Percentiles rank a stretch among this genome's conserved stretches.
phyloP scores from a whole-genome alignment of 2,797 vertebrate genomes.

The Crax fasciolata region DNA sequence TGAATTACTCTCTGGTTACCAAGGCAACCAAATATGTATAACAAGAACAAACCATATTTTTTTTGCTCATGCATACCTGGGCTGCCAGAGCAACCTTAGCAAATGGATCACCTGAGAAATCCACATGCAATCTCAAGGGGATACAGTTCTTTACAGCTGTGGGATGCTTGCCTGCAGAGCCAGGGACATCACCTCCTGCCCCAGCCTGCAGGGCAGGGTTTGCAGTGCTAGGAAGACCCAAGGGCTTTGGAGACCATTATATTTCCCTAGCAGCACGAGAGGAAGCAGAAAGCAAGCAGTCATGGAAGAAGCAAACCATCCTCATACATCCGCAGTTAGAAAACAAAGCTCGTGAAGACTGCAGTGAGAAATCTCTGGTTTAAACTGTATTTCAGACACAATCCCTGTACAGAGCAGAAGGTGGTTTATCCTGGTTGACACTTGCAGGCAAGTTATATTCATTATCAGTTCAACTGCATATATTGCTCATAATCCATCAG shows the following conservation, averaged over 20 bases:
- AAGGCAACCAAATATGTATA: conserved; percentile 37
- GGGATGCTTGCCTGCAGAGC: not conserved
- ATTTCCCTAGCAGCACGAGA: not conserved
- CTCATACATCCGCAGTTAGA: not conserved
- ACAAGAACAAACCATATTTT: not conserved
- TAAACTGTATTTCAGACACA: not conserved
- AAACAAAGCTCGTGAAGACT: not conserved
- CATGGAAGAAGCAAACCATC: not conserved
- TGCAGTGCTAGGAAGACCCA: not conserved
- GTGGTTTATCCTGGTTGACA: not conserved
- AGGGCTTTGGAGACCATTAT: not conserved
- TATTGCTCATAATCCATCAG: not conserved
- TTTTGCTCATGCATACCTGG: not conserved
- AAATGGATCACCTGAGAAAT: not conserved
- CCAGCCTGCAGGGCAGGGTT: not conserved
- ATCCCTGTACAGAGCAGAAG: not conserved
- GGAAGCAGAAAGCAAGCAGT: not conserved
- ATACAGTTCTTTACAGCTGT: not conserved
- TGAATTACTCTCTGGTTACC: conserved; percentile 51
- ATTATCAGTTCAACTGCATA: not conserved
- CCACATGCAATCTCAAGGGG: fast-evolving
- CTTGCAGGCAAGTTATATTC: not conserved
- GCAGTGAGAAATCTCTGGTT: not conserved
- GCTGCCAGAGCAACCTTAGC: conserved; percentile 36
- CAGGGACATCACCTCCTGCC: not conserved